phyloP scores from a whole-genome alignment of 2,797 vertebrate species.

The Acestrorhynchus altus region DNA sequence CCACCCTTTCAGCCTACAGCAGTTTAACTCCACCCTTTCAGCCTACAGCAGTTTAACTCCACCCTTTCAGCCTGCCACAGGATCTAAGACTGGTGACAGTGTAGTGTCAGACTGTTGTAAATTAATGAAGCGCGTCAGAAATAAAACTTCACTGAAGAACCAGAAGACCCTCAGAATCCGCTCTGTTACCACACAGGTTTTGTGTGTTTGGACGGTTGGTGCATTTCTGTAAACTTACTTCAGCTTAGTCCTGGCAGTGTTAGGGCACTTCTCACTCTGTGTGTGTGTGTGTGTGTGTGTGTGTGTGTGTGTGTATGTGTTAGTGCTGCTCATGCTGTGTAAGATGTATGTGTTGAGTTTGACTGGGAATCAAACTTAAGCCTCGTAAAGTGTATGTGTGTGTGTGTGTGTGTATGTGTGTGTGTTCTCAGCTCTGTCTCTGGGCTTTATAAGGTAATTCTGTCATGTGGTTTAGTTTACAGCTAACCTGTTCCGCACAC shows the following conservation, averaged over 20 bases:
- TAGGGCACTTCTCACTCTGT: constrained; percentile 20
- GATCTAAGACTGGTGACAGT: too few species aligned
- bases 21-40: too few species aligned
- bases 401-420: too few species aligned
- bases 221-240: constrained; percentile 19
- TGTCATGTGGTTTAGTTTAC: not conserved
- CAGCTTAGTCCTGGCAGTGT: too few species aligned
- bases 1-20: too few species aligned
- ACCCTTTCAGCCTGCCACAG: too few species aligned
- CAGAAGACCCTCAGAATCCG: too few species aligned
- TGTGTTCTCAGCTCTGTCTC: constrained; percentile 8
- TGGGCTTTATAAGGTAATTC: constrained; percentile 24
- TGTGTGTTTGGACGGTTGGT: constrained; percentile 6
- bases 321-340: not conserved
- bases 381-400: constrained; percentile 13
- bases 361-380: constrained; percentile 27
- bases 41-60: too few species aligned
- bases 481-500: not conserved
- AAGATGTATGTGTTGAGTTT: not conserved
- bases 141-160: too few species aligned
- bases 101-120: too few species aligned
- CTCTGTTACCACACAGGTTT: constrained; percentile 45
- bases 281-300: constrained; percentile 8
- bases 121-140: too few species aligned
- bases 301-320: constrained; percentile 1